phyloP scores from a whole-genome alignment of 2,797 vertebrate genomes.

The Megalops cyprinoides region DNA sequence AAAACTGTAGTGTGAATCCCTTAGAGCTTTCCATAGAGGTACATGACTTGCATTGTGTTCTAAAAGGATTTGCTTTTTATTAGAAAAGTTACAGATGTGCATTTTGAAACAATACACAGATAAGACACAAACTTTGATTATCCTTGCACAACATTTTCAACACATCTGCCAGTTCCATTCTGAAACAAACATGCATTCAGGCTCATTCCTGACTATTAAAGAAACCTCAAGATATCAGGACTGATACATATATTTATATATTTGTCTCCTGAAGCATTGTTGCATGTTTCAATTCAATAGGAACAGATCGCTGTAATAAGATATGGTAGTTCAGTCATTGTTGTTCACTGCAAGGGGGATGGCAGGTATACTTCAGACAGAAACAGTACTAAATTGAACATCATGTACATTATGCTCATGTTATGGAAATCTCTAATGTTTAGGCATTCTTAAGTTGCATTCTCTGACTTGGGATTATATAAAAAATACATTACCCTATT shows the following conservation, averaged over 20 bases:
- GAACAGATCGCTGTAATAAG: background rate
- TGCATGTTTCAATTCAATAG: no score
- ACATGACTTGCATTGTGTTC: background rate
- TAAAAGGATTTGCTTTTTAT: background rate
- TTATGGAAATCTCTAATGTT: no score
- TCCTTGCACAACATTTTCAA: background rate
- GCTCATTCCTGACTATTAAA: no score
- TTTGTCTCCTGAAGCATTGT: no score
- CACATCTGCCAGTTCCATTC: background rate
- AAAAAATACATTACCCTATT: constrained; percentile 12
- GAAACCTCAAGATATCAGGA: no score
- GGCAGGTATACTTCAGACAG: background rate
- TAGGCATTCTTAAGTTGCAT: background rate
- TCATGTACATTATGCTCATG: background rate
- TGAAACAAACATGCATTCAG: background rate
- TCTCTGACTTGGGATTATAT: background rate
- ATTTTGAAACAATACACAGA: constrained; percentile 5
- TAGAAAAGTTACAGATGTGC: background rate
- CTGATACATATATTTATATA: no score
- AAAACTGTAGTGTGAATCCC: background rate
- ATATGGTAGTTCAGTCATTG: background rate
- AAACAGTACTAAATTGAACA: constrained; percentile 7
- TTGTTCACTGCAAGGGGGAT: background rate
- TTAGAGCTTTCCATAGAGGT: background rate
- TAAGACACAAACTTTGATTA: background rate